Evolutionary conservation across 1,140 invertebrate species (phyloP), one percentile per base, ranked within the genome.

Genomic region (Agrilus planipennis): DNA sequence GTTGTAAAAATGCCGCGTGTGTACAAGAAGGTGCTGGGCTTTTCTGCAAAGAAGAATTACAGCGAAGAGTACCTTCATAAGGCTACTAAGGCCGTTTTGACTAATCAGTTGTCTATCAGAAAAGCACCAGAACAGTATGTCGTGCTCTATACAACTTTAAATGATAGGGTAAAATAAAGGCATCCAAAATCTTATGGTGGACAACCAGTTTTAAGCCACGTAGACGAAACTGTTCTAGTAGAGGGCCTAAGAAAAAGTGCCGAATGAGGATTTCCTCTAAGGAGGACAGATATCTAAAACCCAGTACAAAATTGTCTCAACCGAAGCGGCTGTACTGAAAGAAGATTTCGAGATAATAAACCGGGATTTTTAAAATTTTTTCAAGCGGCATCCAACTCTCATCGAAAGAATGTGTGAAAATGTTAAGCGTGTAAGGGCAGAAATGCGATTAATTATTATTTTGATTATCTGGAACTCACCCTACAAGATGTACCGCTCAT

Each of bases 391-490:
- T 20, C 5, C 20, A 7, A 9, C 1, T 18, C 17, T 21, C 21
- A 32, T 27, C 28, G 9, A 20, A 28, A 1, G 3, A n/a, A 15
- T 32, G 18, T 18, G 28, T 17, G 39, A 32, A 22, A 41, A 41
- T 27, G 21, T 34, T 16, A 41, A 41, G 20, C 28, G 29, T 21
- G 18, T 14, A n/a, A 20, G 19, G 7, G 34, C 17, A 18, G 34
- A 21, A 12, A 21, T 36, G 5, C 20, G 9, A 36, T 32, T 2
- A 32, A 11, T n/a, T 17, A 38, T 18, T 28, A 31, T 32, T 44
- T 44, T 32, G 5, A 21, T 1, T 10, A 32, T 5, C 16, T 31
- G 9, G 14, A 41, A 36, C n/a, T 7, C 20, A 4, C n/a, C n/a
- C n/a, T n/a, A n/a, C n/a, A n/a, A n/a, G n/a, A n/a, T n/a, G n/a